Percentiles rank a stretch among this genome's conserved stretches.
Conservation (phyloP, 1,140 invertebrate genomes). For the Conus betulinus region DNA sequence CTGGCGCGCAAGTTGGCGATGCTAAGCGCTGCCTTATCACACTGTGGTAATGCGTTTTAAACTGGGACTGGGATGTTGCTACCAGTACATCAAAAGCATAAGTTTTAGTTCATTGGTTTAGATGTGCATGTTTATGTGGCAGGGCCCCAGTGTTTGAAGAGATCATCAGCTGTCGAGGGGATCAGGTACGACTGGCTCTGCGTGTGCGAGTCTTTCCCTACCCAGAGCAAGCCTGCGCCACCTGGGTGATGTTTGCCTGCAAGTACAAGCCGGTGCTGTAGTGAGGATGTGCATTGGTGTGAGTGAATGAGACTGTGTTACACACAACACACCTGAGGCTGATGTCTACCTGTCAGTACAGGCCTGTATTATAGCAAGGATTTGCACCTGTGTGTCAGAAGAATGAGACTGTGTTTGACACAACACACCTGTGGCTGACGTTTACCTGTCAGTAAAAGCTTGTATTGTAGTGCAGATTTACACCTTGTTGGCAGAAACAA, state of each 20-base stretch:
- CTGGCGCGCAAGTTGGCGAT: too few species aligned
- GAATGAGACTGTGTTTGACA: too few species aligned
- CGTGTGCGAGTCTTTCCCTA: constrained; percentile 72
- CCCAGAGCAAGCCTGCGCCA: constrained; percentile 72
- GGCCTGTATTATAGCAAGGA: not conserved
- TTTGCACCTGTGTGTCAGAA: not conserved
- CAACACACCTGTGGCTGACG: constrained; percentile 69
- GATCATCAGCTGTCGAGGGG: constrained; percentile 74
- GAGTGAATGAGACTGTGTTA: not conserved
- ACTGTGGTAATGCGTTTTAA: too few species aligned
- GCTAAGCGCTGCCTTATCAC: too few species aligned
- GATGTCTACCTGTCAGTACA: not conserved
- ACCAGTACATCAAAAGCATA: too few species aligned
- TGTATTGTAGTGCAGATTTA: constrained; percentile 43
- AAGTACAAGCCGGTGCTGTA: constrained; percentile 71
- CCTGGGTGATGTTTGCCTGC: constrained; percentile 76
- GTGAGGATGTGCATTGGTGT: not conserved
- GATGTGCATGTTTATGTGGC: constrained; percentile 30
- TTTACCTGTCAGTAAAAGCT: constrained; percentile 75
- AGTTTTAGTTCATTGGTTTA: too few species aligned
- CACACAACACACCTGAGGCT: too few species aligned
- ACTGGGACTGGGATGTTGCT: too few species aligned
- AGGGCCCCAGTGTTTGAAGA: constrained; percentile 73
- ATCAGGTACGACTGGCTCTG: constrained; percentile 72
- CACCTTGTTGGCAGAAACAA: not conserved